phyloP scores from a whole-genome alignment of 1,140 invertebrate genomes.

The Stegodyphus mimosarum region DNA sequence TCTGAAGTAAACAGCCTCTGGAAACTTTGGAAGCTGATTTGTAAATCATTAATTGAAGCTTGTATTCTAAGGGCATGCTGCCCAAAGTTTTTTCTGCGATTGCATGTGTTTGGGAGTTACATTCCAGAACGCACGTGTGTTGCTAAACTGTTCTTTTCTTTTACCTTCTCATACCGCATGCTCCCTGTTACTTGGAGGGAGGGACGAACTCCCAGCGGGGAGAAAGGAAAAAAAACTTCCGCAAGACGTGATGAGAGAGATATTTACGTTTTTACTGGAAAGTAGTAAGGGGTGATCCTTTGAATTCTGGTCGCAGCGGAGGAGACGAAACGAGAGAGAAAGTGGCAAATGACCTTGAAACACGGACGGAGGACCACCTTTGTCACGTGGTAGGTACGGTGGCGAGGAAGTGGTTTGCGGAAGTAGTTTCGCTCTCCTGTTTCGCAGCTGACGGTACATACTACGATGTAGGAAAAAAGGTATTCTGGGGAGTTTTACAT shows the following conservation, averaged over 20 bases:
- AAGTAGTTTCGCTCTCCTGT: slow-evolving; percentile 6
- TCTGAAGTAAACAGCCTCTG: no score
- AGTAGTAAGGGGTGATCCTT: no score
- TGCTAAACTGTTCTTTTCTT: no score
- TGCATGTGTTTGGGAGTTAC: no score
- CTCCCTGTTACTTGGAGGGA: neutral
- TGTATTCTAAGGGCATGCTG: no score
- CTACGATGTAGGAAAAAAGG: neutral
- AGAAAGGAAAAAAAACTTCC: neutral
- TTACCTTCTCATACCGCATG: no score
- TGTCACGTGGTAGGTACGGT: slow-evolving; percentile 26
- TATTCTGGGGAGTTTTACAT: neutral
- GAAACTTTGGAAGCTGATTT: no score
- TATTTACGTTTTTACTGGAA: neutral
- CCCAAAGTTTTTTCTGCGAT: no score
- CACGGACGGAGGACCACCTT: slow-evolving; percentile 33
- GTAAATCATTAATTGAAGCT: no score
- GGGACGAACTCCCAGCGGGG: neutral
- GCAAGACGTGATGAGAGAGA: neutral
- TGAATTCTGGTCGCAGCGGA: neutral
- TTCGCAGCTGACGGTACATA: slow-evolving; percentile 8
- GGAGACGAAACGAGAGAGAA: neutral
- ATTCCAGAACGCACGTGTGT: no score
- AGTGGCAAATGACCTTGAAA: slow-evolving; percentile 24
- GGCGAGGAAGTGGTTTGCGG: slow-evolving; percentile 22